Evolutionary conservation across 2,888 invertebrate species (phyloP).

Genomic region (Galeopsomyia nigrocyanea): DNA sequence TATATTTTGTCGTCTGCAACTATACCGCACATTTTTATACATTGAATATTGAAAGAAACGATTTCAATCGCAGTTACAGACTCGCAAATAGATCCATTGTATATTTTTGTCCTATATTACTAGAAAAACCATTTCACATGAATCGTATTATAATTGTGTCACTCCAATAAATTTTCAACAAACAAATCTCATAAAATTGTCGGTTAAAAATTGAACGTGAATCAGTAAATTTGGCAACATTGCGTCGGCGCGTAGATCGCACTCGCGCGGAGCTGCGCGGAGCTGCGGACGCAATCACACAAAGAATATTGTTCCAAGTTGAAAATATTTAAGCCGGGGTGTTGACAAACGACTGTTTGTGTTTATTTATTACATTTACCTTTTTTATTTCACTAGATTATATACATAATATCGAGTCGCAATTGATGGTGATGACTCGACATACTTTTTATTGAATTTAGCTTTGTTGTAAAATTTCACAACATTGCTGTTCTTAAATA

Average conservation of each 20-base stretch:
- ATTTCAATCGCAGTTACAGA: too few relatives aligned
- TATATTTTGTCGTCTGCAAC: conserved; percentile 16
- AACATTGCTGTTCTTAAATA: background rate
- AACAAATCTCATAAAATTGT: too few relatives aligned
- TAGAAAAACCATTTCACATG: too few relatives aligned
- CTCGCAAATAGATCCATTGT: too few relatives aligned
- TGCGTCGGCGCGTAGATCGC: conserved; percentile 6
- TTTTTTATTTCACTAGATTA: conserved; percentile 3
- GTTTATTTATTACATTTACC: background rate
- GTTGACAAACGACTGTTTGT: background rate
- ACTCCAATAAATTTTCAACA: too few relatives aligned
- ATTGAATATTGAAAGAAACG: too few relatives aligned
- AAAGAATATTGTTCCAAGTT: background rate
- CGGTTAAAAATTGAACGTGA: background rate
- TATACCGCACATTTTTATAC: too few relatives aligned
- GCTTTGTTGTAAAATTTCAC: conserved; percentile 4
- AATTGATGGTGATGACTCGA: background rate
- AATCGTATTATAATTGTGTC: too few relatives aligned
- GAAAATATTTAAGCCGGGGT: conserved; percentile 15
- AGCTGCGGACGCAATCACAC: too few relatives aligned
- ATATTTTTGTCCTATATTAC: too few relatives aligned
- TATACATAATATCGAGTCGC: background rate
- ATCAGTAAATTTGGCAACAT: conserved; percentile 32
- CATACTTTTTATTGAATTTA: conserved; percentile 15
- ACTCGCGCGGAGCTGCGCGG: background rate